Base-by-base conservation (phyloP, 2,113 vertebrate genomes). In the Halcyon malimbica region DNA sequence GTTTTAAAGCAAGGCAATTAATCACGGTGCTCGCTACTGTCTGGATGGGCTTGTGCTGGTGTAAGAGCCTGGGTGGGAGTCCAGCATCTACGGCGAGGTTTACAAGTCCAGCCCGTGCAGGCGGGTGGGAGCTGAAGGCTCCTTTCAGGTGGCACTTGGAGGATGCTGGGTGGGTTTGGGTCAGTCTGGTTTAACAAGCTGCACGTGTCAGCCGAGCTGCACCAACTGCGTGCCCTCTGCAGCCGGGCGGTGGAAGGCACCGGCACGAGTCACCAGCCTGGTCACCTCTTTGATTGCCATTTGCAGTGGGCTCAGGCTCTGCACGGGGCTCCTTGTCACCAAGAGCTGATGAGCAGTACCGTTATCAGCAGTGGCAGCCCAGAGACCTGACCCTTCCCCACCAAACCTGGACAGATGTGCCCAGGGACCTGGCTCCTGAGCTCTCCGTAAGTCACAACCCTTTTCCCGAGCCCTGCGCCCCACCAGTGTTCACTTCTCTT, bases 241-340 rank as follows among this genome's bases (percentile, higher is more conserved):
- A 57, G 85, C 13, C 5, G 29, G 60, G 42, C 42, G 54, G 53
- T 28, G 25, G 14, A n/a, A 46, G 57, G 20, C 57, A 7, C 23
- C 0, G 11, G 2, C 1, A 3, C 3, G 4, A 24, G 63, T 13
- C 44, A 12, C 63, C 1, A 0, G 29, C 23, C 2, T 0, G 1
- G 26, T 42, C 46, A 69, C 79, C 53, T 53, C 15, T 4, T 1
- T 3, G 39, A 13, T 33, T 44, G 13, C 48, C 2, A 0, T 0
- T 24, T 54, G 48, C 65, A 51, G 57, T 46, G 37, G 64, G 50
- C 50, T 59, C 21, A 16, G 39, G 3, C 19, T 1, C 50, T 13
- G 26, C 20, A 10, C 37, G 3, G 71, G 26, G 26, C 35, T 9
- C 16, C 39, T 56, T 10, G 29, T 46, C 67, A 5, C 0, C 4